These are phyloP conservation scores for Cremastinae sp. DNA, from an alignment of 2,888 invertebrate species.

Conservation along the genomic window DNA sequence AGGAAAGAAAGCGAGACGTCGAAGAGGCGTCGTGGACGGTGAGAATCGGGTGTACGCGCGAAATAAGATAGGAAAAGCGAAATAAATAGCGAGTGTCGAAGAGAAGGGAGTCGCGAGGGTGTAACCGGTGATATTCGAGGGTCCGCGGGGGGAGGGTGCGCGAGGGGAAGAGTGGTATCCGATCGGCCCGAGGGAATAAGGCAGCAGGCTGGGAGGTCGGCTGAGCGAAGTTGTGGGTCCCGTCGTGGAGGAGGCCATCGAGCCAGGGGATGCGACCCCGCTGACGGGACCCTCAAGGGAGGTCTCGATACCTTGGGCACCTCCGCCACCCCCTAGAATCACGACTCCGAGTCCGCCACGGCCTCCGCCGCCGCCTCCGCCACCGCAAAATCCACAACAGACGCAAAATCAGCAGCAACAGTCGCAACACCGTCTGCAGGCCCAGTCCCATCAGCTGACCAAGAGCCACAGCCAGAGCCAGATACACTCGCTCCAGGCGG, in stretches of 20 bases:
- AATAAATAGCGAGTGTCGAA: too few relatives aligned
- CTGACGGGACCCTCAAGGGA: constrained; percentile 80
- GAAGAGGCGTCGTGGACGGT: constrained; percentile 19
- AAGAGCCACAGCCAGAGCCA: constrained; percentile 62
- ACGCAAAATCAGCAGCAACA: constrained; percentile 72
- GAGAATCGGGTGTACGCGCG: background rate
- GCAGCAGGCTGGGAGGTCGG: constrained; percentile 80
- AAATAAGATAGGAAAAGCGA: constrained; percentile 13
- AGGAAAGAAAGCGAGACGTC: constrained; percentile 18
- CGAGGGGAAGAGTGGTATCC: constrained; percentile 60
- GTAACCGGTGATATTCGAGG: constrained; percentile 11
- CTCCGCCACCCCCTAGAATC: constrained; percentile 72
- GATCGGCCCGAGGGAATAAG: constrained; percentile 69
- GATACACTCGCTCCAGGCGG: constrained; percentile 53
- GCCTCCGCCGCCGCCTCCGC: constrained; percentile 72
- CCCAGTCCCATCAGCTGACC: constrained; percentile 69
- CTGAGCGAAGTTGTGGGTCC: constrained; percentile 80
- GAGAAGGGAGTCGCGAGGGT: constrained; percentile 2
- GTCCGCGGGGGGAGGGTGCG: constrained; percentile 45
- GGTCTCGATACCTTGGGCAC: constrained; percentile 82
- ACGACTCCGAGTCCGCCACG: constrained; percentile 72
- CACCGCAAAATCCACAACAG: constrained; percentile 62
- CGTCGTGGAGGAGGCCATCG: constrained; percentile 80
- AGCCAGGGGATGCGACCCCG: constrained; percentile 80
- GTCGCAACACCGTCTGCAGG: constrained; percentile 78